Percentiles rank a stretch among this genome's conserved stretches.
Conservation (phyloP, 2,797 vertebrate species). For the Onychomys leucogaster region DNA sequence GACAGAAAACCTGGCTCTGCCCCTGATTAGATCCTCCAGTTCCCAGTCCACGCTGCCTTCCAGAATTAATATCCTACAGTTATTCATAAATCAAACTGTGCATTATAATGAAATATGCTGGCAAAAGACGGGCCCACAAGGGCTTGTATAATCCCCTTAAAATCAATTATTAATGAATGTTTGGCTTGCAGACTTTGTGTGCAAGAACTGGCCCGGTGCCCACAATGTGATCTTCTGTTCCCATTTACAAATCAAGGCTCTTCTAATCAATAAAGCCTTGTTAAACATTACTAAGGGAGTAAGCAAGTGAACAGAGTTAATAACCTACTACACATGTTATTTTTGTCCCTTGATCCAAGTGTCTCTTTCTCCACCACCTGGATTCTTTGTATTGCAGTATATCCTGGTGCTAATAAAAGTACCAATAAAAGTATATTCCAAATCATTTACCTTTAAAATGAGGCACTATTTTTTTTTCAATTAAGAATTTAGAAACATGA, state of each 20-base stretch:
- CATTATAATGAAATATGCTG: conserved; percentile 49
- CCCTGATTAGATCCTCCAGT: conserved; percentile 26
- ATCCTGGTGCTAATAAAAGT: neutral
- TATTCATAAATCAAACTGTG: conserved; percentile 67
- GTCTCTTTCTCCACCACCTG: conserved; percentile 1
- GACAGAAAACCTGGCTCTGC: conserved; percentile 42
- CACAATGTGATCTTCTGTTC: conserved; percentile 75
- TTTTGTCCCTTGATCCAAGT: conserved; percentile 62
- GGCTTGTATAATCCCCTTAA: conserved; percentile 41
- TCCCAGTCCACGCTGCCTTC: conserved; percentile 19
- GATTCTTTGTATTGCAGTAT: neutral
- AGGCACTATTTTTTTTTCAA: neutral
- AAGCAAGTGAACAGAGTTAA: conserved; percentile 70
- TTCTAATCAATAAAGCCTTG: conserved; percentile 78
- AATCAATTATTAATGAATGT: conserved; percentile 77
- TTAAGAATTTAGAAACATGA: neutral
- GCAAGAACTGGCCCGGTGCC: conserved; percentile 49
- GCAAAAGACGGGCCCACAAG: conserved; percentile 64
- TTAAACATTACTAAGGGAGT: conserved; percentile 79
- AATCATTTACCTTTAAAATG: conserved; percentile 38
- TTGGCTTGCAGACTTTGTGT: conserved; percentile 55
- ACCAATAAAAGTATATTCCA: neutral
- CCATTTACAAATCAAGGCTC: conserved; percentile 72
- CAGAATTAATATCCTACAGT: conserved; percentile 35
- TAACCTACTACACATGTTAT: conserved; percentile 40